These are phyloP conservation scores for Drosophila gaucha DNA, from an alignment of 2,888 invertebrate genomes.

Conservation along the genomic window DNA sequence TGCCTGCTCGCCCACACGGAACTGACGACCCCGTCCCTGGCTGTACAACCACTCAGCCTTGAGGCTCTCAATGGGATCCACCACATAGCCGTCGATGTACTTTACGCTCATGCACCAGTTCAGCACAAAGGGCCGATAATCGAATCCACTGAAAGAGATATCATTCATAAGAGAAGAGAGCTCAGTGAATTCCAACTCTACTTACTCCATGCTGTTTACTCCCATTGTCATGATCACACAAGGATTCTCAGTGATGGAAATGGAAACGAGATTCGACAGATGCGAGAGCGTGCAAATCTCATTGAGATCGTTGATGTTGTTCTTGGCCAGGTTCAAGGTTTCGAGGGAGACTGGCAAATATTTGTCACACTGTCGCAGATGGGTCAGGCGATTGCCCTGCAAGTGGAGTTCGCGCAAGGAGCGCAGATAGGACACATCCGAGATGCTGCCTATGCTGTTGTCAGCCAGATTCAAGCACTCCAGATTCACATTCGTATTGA, in stretches of 20 bases:
- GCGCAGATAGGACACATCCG: constrained; percentile 93
- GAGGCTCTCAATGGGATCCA: constrained; percentile 95
- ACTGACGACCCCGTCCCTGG: constrained; percentile 96
- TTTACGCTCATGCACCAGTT: constrained; percentile 97
- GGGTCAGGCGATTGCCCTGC: constrained; percentile 93
- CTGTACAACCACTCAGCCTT: constrained; percentile 98
- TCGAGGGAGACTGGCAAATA: constrained; percentile 91
- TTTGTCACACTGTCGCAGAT: constrained; percentile 92
- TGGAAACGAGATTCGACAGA: constrained; percentile 90
- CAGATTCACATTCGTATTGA: constrained; percentile 92
- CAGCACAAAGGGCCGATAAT: constrained; percentile 95
- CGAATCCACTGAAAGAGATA: constrained; percentile 88
- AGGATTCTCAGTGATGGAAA: constrained; percentile 94
- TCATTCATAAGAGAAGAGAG: neutral
- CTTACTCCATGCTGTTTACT: constrained; percentile 87
- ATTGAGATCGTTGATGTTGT: constrained; percentile 93
- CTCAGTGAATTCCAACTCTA: neutral
- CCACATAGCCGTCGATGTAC: constrained; percentile 94
- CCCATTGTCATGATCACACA: constrained; percentile 92
- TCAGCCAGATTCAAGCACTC: constrained; percentile 95
- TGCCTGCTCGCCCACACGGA: constrained; percentile 93
- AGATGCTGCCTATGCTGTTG: constrained; percentile 93
- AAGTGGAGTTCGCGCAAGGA: constrained; percentile 93
- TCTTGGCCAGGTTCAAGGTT: constrained; percentile 91
- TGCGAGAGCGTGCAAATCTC: constrained; percentile 93